Base-by-base conservation (phyloP, 2,888 invertebrate species). In the Prosapia bicincta region DNA sequence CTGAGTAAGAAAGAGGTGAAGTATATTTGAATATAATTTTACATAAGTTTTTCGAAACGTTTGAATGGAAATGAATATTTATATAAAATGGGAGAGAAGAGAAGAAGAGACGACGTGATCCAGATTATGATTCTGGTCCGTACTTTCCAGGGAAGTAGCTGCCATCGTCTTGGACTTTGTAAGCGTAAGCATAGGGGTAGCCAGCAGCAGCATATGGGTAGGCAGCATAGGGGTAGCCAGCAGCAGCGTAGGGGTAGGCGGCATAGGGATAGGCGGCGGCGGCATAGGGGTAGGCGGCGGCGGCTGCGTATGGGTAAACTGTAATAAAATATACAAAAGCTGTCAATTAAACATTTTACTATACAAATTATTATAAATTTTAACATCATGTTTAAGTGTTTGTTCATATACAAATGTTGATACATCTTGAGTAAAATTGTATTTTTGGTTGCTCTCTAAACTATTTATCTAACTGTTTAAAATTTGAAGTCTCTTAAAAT, bases 231-330 rank as follows among this genome's bases (percentile, higher is more conserved):
- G 67, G 26, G 54, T 54, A 54, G 54, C 20, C 54, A 20, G 20
- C n/a, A 20, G 20, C 20, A 54, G 54, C 54, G 54, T 54, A 54
- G 54, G 20, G 30, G 72, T 71, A 72, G 68, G 76, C 66, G 20
- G 72, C 32, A 32, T 66, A 67, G n/a, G n/a, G n/a, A n/a, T n/a
- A n/a, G 75, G 77, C 26, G n/a, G 23, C 80, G 66, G 67, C 72
- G 25, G 76, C 79, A 79, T 79, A 80, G 38, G 80, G 79, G 75
- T 77, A 25, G n/a, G n/a, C n/a, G 38, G 77, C 76, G 70, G 69
- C 54, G 15, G 73, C 73, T 20, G 76, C n/a, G n/a, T n/a, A n/a
- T n/a, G n/a, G n/a, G n/a, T n/a, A n/a, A n/a, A n/a, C n/a, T n/a
- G n/a, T n/a, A n/a, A n/a, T n/a, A n/a, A n/a, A n/a, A n/a, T n/a